Evolutionary conservation across 2,888 invertebrate genomes (phyloP).

Genomic region (Smittia sp.): DNA sequence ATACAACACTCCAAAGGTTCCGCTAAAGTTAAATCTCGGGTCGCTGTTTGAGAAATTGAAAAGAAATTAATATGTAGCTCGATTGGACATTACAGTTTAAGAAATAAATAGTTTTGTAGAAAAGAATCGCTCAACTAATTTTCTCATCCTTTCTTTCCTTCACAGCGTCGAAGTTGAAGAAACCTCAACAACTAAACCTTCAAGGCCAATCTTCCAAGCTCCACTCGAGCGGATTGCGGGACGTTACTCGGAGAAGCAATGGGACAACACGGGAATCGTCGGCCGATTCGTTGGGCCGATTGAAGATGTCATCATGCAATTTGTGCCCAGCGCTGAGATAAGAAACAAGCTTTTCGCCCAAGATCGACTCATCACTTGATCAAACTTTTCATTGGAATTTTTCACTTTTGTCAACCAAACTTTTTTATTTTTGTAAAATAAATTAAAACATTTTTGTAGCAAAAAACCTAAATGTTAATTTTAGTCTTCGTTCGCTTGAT

Average conservation of each 20-base stretch:
- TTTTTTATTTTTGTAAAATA: constrained; percentile 32
- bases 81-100: background rate
- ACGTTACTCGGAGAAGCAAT: background rate
- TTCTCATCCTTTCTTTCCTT: background rate
- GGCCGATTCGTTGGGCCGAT: constrained; percentile 13
- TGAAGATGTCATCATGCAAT: constrained; percentile 15
- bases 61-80: background rate
- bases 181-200: background rate
- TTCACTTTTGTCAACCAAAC: background rate
- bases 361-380: background rate
- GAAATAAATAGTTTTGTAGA: constrained; percentile 1
- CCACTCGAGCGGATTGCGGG: background rate
- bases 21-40: background rate
- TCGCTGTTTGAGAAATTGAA: background rate
- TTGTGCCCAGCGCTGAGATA: background rate
- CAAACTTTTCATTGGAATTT: constrained; percentile 1
- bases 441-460: constrained; percentile 36
- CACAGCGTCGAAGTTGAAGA: background rate
- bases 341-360: background rate
- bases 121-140: background rate
- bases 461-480: background rate
- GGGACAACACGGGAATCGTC: background rate
- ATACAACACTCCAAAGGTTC: too few relatives aligned
- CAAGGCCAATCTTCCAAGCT: too few relatives aligned
- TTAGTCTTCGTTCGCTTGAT: background rate